phyloP scores from a whole-genome alignment of 2,888 invertebrate genomes.

The Cotesia congregata region DNA sequence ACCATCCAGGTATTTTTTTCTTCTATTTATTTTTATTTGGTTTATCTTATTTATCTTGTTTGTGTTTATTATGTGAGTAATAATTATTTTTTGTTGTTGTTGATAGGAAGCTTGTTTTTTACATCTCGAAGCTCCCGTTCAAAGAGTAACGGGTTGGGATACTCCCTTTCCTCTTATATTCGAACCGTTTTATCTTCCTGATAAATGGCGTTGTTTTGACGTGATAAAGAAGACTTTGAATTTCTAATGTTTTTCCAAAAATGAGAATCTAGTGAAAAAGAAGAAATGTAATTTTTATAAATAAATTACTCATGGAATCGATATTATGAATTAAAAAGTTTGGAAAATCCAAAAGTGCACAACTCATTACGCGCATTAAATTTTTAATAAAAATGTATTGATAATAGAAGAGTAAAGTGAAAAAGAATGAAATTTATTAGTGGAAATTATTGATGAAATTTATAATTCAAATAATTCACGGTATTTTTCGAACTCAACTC shows the following conservation, averaged over 20 bases:
- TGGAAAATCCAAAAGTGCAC: too few species aligned
- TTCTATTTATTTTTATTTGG: background rate
- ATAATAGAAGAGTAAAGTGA: too few species aligned
- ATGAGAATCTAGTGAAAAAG: background rate
- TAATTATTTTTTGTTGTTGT: conserved; percentile 24
- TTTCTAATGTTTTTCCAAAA: conserved; percentile 72
- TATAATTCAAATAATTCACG: too few species aligned
- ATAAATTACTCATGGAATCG: too few species aligned
- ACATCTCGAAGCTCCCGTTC: conserved; percentile 92
- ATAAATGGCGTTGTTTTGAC: conserved; percentile 91
- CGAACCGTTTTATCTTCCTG: conserved; percentile 96
- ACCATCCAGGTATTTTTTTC: conserved; percentile 82
- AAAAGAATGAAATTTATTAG: too few species aligned
- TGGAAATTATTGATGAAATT: too few species aligned
- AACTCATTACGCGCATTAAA: too few species aligned
- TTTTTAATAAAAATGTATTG: too few species aligned
- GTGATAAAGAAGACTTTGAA: conserved; percentile 83
- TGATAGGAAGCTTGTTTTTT: conserved; percentile 92
- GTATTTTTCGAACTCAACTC: too few species aligned
- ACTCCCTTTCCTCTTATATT: conserved; percentile 97
- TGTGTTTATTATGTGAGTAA: background rate
- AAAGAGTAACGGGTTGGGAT: conserved; percentile 94
- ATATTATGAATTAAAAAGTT: too few species aligned
- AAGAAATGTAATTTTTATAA: too few species aligned
- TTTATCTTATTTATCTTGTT: too few species aligned